A percentile compares a stretch with the other conserved stretches of the same genome.
Conservation (phyloP, 2,113 vertebrate genomes). For the Tamias sibiricus region DNA sequence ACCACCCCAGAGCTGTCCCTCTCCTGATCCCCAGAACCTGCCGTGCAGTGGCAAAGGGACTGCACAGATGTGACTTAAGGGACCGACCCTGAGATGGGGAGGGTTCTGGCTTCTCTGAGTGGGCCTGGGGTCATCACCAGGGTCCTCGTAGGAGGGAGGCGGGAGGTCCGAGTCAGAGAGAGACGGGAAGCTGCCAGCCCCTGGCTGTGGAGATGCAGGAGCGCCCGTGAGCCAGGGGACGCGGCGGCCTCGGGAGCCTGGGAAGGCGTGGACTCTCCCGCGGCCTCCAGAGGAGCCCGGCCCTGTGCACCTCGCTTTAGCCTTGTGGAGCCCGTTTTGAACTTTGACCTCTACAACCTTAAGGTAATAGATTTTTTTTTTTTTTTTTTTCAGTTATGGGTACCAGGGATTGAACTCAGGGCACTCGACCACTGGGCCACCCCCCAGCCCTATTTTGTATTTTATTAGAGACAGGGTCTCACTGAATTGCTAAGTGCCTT, state of each 20-base stretch:
- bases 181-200: background rate
- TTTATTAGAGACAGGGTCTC: too few relatives aligned
- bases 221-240: background rate
- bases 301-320: background rate
- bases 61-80: too few relatives aligned
- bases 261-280: fast-evolving
- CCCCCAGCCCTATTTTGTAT: too few relatives aligned
- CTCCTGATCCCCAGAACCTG: background rate
- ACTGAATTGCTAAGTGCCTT: too few relatives aligned
- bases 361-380: too few relatives aligned
- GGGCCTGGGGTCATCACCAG: too few relatives aligned
- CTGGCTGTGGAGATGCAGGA: background rate
- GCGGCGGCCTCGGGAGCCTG: background rate
- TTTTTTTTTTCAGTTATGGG: too few relatives aligned
- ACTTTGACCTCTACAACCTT: background rate
- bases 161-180: background rate
- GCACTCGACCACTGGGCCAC: too few relatives aligned
- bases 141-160: background rate
- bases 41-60: background rate
- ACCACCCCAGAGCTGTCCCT: background rate
- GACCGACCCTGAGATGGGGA: background rate
- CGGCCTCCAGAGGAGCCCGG: background rate
- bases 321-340: background rate
- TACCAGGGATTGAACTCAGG: too few relatives aligned
- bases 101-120: background rate